Conservation (phyloP, 2,888 invertebrate genomes). For the Chironomus riparius region DNA sequence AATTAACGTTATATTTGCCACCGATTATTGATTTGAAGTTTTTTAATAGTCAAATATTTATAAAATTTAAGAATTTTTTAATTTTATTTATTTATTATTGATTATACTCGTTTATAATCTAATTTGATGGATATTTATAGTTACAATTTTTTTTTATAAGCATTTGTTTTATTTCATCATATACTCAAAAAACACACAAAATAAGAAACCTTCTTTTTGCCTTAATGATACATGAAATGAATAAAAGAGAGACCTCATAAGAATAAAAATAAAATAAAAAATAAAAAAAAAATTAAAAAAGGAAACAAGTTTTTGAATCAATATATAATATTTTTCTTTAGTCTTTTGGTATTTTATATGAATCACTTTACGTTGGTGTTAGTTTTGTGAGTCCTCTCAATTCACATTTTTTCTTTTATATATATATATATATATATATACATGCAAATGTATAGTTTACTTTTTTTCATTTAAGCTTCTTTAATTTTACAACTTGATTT, state of each 20-base stretch:
- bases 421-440: background rate
- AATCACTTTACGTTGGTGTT: slow-evolving; percentile 13
- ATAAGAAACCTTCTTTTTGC: background rate
- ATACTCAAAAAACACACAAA: background rate
- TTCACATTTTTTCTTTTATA: background rate
- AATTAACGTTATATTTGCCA: no score
- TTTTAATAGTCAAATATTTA: no score
- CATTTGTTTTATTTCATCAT: background rate
- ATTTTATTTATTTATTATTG: no score
- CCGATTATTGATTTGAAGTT: no score
- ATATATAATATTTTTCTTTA: slow-evolving; percentile 1
- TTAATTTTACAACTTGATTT: background rate
- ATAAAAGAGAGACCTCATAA: background rate
- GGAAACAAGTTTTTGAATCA: slow-evolving; percentile 21
- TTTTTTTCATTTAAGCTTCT: background rate
- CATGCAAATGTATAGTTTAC: no score
- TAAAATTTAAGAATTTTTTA: no score
- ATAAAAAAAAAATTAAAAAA: slow-evolving; percentile 2
- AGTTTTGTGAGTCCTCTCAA: slow-evolving; percentile 2
- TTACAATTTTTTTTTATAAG: background rate
- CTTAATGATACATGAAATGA: background rate
- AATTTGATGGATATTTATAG: background rate
- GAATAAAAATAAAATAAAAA: background rate
- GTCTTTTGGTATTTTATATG: slow-evolving; percentile 4
- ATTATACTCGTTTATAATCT: no score